Evolutionary conservation across 2,113 vertebrate genomes (phyloP), one percentile per base, ranked within the genome.

Genomic region (Atherinomorus stipes): DNA sequence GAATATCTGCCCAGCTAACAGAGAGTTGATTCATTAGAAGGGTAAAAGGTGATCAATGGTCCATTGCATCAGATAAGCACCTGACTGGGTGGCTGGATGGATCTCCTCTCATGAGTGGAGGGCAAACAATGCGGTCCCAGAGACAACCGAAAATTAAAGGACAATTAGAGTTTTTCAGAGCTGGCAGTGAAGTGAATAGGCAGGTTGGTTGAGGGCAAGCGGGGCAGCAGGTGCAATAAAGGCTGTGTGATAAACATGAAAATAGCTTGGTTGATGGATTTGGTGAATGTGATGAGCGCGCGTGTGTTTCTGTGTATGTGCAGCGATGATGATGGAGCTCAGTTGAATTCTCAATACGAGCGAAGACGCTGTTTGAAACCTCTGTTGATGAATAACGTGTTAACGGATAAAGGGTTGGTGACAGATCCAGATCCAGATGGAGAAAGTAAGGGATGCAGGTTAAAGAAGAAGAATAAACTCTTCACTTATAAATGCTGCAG

Each of bases 21-120:
- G 84, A 85, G 86, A 76, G 69, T 42, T 73, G 81, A 91, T 90
- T 91, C 87, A 90, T 78, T 82, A 64, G 56, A 52, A 37, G 71
- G 87, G 78, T 84, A 83, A 89, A 83, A 87, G 90, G 91, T 89
- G 90, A 91, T 88, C 90, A 92, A 92, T 91, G 90, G 88, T 89
- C 90, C 90, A 72, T 87, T 87, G 80, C 89, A 92, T 90, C 90
- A 90, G 93, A 93, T 94, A 92, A 92, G 84, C 71, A 76, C 78
- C 88, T 84, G 76, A 71, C 66, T 88, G 89, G 85, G 89, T 85
- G 89, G 87, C 76, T 81, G 71, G 66, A 69, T 65, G 63, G 85
- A 76, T 80, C 76, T 60, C 47, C 16, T 86, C 73, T 84, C 69
- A 53, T 74, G 59, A 88, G 40, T 65, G 50, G 79, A 83, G 76